Evolutionary conservation across 2,113 vertebrate species (phyloP).

Genomic region (Tupaia chinensis): DNA sequence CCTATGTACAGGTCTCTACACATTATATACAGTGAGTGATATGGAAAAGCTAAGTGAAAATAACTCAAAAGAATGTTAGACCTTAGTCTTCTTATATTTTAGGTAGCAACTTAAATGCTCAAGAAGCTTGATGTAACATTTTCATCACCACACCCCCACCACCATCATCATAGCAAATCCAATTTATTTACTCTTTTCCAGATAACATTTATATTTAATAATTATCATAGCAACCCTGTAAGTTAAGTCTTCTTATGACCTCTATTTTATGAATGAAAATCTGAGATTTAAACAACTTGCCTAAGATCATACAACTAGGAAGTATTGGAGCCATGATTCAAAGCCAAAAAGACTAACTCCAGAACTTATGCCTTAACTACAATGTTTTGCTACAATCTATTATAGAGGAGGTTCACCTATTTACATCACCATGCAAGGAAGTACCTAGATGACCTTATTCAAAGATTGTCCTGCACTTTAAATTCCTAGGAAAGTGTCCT

Average conservation of each 20-base stretch:
- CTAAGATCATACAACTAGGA: not conserved
- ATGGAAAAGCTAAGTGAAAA: constrained; percentile 38
- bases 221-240: not conserved
- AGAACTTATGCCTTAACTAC: not conserved
- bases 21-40: not conserved
- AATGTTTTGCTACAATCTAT: not conserved
- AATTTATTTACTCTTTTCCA: constrained; percentile 37
- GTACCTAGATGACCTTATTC: not conserved
- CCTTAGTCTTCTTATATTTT: constrained; percentile 19
- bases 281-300: not conserved
- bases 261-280: constrained; percentile 1
- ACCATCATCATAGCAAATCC: not conserved
- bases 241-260: constrained; percentile 19
- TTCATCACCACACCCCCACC: not conserved
- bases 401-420: not conserved
- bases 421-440: not conserved
- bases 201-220: constrained; percentile 4
- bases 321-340: not conserved
- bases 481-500: not conserved
- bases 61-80: constrained; percentile 7
- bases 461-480: not conserved
- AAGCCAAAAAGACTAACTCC: not conserved
- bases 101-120: not conserved
- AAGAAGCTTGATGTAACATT: not conserved
- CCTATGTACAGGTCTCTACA: not conserved